These are phyloP conservation scores for Sebastes iracundus DNA, from an alignment of 2,797 vertebrate species.

Conservation along the genomic window DNA sequence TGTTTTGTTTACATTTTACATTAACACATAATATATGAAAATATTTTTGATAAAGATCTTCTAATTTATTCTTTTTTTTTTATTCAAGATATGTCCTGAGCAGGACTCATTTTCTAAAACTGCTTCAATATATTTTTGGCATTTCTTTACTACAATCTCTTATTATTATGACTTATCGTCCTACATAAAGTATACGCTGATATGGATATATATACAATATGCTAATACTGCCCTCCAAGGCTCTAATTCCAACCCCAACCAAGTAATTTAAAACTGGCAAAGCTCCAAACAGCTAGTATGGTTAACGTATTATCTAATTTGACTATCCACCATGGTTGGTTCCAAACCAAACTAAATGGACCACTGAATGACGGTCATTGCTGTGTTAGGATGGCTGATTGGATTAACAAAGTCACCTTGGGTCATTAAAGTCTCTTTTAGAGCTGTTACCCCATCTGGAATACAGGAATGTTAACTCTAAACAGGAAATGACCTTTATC, in stretches of 20 bases:
- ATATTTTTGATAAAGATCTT: not conserved
- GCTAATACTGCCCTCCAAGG: not conserved
- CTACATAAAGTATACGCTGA: not conserved
- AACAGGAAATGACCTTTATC: constrained; percentile 65
- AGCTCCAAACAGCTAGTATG: not conserved
- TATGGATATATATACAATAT: not conserved
- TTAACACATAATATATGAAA: not conserved
- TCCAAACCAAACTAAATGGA: constrained; percentile 25
- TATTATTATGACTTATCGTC: not conserved
- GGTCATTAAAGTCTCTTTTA: constrained; percentile 43
- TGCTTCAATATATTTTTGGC: not conserved
- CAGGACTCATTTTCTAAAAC: not conserved
- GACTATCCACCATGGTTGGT: constrained; percentile 29
- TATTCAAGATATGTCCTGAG: not conserved
- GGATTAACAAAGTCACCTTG: constrained; percentile 50
- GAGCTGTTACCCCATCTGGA: constrained; percentile 26
- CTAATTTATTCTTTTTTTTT: not conserved
- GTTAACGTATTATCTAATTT: constrained; percentile 11
- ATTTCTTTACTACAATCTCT: not conserved
- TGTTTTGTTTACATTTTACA: no score
- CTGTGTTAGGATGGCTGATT: constrained; percentile 27
- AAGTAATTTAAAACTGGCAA: not conserved
- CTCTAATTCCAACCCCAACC: not conserved
- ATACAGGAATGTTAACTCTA: constrained; percentile 54
- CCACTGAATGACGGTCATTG: constrained; percentile 15